Base-by-base conservation (phyloP, 1,140 invertebrate genomes). In the Rhyacophila brunnea region DNA sequence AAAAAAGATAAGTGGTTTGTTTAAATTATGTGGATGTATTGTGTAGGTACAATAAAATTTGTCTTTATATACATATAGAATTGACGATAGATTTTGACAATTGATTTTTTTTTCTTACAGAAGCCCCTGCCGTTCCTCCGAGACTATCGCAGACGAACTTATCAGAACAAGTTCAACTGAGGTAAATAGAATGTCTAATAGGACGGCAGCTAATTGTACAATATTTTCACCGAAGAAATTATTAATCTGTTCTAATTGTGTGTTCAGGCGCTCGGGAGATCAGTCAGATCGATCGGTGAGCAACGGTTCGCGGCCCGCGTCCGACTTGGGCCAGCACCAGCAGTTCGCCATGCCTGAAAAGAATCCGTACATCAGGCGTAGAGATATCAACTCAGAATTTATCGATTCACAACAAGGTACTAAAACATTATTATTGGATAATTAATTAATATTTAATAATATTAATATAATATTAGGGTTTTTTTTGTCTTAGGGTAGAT, bases 311-410 rank as follows among this genome's bases (percentile, higher is more conserved):
- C 65, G 69, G 11, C 40, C 66, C 0, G 50, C 66, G 23, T 65
- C 63, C 1, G 63, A 65, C 18, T 14, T 45, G 49, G 35, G 28
- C 20, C 18, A 6, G 14, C 38, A 6, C 28, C 2, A 14, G 42
- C 40, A 47, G 51, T n/a, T 58, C 47, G 2, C 77, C 72, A 72
- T 73, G 77, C 1, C 63, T 70, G 4, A 69, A 74, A 6, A 67
- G 74, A n/a, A 28, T 28, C 23, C 23, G 23, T 74, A 77, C 23
- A 73, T 71, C 13, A 76, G 73, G 66, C 72, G 74, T 1, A 59
- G 74, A 1, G 74, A 79, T 42, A 52, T 73, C 53, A 79, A 75
- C 62, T 32, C 67, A 0, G 74, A 75, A 35, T 78, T 79, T 65
- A 71, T 78, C 19, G 51, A 57, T 2, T 75, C 75, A 10, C 76